Conservation (phyloP, 1,140 invertebrate genomes). For the Drosophila lini region DNA sequence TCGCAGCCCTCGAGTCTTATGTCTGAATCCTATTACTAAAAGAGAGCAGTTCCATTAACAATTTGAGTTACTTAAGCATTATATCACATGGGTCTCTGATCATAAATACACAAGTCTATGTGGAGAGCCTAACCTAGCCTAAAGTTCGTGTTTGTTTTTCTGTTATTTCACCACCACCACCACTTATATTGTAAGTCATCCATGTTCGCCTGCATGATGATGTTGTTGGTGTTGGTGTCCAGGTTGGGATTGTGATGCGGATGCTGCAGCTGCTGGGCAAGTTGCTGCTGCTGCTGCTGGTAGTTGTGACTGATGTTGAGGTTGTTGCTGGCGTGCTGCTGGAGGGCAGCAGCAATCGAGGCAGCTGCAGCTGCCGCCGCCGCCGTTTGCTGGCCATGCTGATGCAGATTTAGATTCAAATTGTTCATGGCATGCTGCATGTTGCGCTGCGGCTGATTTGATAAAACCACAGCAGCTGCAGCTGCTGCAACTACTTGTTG, state of each 20-base stretch:
- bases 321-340: slow-evolving; percentile 80
- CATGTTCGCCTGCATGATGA: slow-evolving; percentile 83
- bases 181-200: slow-evolving; percentile 84
- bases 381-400: slow-evolving; percentile 66
- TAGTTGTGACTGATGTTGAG: slow-evolving; percentile 80
- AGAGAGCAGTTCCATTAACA: slow-evolving; percentile 51
- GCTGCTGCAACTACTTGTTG: slow-evolving; percentile 78
- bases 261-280: slow-evolving; percentile 37
- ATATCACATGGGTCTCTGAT: slow-evolving; percentile 69
- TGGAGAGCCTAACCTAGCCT: slow-evolving; percentile 61
- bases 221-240: slow-evolving; percentile 72
- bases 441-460: slow-evolving; percentile 68
- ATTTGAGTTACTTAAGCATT: slow-evolving; percentile 73
- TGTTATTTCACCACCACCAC: slow-evolving; percentile 83
- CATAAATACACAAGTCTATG: slow-evolving; percentile 35
- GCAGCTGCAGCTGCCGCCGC: slow-evolving; percentile 78
- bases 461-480: slow-evolving; percentile 78
- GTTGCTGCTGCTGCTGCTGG: slow-evolving; percentile 50
- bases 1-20: slow-evolving; percentile 45
- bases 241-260: slow-evolving; percentile 67
- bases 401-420: slow-evolving; percentile 73
- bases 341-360: slow-evolving; percentile 73
- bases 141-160: slow-evolving; percentile 35
- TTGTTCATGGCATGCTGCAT: slow-evolving; percentile 76
- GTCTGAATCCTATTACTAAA: slow-evolving; percentile 14